A percentile compares a stretch with the other conserved stretches of the same genome.
Conservation (phyloP, 2,797 vertebrate species). For the Scyliorhinus canicula region DNA sequence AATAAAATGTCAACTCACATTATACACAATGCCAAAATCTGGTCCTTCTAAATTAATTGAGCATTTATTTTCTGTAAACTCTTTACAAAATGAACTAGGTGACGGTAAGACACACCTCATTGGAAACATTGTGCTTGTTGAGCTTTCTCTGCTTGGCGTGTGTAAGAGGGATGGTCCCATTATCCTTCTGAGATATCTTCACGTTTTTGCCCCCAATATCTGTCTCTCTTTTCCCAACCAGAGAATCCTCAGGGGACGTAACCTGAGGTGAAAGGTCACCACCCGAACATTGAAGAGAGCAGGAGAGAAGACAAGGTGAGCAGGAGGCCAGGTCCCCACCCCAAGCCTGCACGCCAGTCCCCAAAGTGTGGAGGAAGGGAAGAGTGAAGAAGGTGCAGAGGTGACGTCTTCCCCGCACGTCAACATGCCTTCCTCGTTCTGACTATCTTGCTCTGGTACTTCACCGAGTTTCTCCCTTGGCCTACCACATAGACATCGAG, state of each 20-base stretch:
- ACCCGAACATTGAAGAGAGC: background rate
- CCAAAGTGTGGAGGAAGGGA: background rate
- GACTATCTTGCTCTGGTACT: constrained; percentile 42
- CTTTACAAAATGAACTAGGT: background rate
- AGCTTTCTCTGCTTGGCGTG: background rate
- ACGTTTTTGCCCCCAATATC: background rate
- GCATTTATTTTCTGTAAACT: background rate
- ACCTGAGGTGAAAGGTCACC: background rate
- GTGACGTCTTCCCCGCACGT: background rate
- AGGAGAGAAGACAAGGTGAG: background rate
- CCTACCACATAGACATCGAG: constrained; percentile 43
- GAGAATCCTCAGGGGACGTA: background rate
- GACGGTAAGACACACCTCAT: background rate
- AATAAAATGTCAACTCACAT: background rate
- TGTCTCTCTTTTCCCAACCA: background rate
- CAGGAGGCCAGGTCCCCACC: too few species aligned
- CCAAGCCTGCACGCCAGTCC: background rate
- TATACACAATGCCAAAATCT: background rate
- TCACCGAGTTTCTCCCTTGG: constrained; percentile 41
- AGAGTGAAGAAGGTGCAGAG: background rate
- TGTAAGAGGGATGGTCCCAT: background rate
- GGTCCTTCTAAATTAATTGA: background rate
- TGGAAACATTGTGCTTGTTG: background rate
- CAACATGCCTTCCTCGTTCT: constrained; percentile 35
- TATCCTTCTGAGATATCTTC: background rate